phyloP scores from a whole-genome alignment of 92 coral and sea anemone genomes.

The Pocillopora meandrina region DNA sequence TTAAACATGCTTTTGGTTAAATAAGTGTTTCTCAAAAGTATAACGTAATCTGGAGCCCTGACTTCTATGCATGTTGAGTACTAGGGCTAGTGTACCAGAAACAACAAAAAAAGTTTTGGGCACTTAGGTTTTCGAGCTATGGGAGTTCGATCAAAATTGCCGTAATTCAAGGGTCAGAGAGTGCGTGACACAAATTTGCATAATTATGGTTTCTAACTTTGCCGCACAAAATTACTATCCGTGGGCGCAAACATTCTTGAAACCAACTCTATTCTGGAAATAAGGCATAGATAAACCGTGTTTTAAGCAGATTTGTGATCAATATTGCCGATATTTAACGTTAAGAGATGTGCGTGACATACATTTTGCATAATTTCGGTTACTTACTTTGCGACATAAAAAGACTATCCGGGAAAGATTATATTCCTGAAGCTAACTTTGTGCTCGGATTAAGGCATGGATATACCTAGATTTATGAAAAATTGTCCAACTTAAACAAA shows the following conservation, averaged over 20 bases:
- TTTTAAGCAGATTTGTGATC: no score
- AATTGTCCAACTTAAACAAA: no score
- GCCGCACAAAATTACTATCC: background rate
- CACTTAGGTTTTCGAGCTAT: slow-evolving; percentile 11
- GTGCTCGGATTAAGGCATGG: no score
- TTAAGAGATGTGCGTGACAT: no score
- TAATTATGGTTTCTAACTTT: slow-evolving; percentile 25
- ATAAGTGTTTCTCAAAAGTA: slow-evolving; percentile 48
- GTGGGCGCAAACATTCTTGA: background rate
- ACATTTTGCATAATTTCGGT: no score
- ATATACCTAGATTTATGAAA: no score
- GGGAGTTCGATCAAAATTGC: slow-evolving; percentile 23
- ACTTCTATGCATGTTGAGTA: slow-evolving; percentile 8
- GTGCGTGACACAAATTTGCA: slow-evolving; percentile 8
- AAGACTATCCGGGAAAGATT: no score
- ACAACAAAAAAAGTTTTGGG: slow-evolving; percentile 32
- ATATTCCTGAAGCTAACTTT: no score
- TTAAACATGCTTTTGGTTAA: slow-evolving; percentile 46
- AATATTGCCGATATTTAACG: no score
- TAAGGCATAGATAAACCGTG: background rate
- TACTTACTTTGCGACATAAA: no score
- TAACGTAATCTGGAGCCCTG: slow-evolving; percentile 46
- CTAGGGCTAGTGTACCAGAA: slow-evolving; percentile 16
- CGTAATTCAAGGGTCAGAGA: slow-evolving; percentile 5
- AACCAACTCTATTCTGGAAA: background rate